phyloP scores from a whole-genome alignment of 2,797 vertebrate species.

The Rhinogobio ventralis region DNA sequence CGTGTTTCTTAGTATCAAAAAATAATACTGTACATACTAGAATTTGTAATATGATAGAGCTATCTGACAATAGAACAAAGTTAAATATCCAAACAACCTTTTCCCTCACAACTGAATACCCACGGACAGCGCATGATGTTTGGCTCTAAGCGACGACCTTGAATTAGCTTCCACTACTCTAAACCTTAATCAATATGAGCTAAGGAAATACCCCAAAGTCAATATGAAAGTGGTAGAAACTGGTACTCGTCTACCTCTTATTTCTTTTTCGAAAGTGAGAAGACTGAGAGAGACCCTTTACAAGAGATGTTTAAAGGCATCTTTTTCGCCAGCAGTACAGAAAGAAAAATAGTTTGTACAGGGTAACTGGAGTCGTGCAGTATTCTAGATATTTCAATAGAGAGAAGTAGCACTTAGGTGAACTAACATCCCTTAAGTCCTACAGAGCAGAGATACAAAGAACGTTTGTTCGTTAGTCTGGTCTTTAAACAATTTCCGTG shows the following conservation, averaged over 20 bases:
- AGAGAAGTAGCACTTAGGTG: constrained; percentile 7
- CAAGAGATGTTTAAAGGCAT: constrained; percentile 12
- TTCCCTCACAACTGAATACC: constrained; percentile 1
- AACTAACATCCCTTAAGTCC: constrained; percentile 22
- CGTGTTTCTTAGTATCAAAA: not conserved
- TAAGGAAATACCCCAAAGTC: constrained; percentile 39
- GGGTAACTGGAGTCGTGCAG: not conserved
- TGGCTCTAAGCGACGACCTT: constrained; percentile 41
- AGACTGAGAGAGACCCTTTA: constrained; percentile 7
- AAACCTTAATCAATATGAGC: constrained; percentile 55
- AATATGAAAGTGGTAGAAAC: constrained; percentile 42
- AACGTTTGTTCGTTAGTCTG: not conserved
- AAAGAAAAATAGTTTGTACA: not conserved
- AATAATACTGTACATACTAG: not conserved
- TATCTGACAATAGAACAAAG: not conserved
- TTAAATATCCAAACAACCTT: not conserved
- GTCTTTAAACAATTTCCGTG: constrained; percentile 1
- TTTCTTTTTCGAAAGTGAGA: constrained; percentile 34
- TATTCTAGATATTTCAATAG: not conserved
- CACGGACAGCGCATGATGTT: constrained; percentile 11
- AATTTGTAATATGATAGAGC: not conserved
- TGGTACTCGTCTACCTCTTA: constrained; percentile 28
- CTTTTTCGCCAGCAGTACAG: not conserved
- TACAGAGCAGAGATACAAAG: constrained; percentile 19
- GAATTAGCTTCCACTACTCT: constrained; percentile 48